Percentiles rank a stretch among this genome's conserved stretches.
phyloP scores from a whole-genome alignment of 2,113 vertebrate species.

The Microcebus tavaratra region DNA sequence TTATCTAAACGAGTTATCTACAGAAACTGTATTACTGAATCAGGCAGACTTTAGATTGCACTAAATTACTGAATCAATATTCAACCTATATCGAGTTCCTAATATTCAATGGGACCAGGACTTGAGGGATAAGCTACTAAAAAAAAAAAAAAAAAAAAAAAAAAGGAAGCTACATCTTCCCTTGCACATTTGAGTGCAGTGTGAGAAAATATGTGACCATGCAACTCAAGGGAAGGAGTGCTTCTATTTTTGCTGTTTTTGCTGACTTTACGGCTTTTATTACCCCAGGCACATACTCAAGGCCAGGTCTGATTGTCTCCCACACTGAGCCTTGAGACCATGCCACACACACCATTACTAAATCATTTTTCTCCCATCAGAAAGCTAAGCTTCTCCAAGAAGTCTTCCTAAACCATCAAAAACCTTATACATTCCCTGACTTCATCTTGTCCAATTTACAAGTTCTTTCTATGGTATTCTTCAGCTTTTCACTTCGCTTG shows the following conservation, averaged over 20 bases:
- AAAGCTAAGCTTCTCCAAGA: conserved; percentile 32
- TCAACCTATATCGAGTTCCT: conserved; percentile 51
- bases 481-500: background rate
- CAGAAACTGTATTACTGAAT: conserved; percentile 22
- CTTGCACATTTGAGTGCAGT: background rate
- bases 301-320: conserved; percentile 42
- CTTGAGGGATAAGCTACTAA: conserved; percentile 50
- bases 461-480: background rate
- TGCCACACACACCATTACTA: background rate
- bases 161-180: background rate
- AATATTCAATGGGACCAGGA: conserved; percentile 34
- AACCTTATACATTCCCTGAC: background rate
- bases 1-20: conserved; percentile 20
- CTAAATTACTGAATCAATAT: conserved; percentile 37
- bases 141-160: background rate
- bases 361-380: conserved; percentile 10
- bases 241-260: conserved; percentile 67
- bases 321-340: conserved; percentile 27
- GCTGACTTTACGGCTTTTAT: conserved; percentile 57
- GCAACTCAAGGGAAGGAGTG: background rate
- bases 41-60: conserved; percentile 18
- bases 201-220: conserved; percentile 35
- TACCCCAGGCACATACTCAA: conserved; percentile 44
- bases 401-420: conserved; percentile 39
- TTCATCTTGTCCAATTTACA: background rate